These are phyloP conservation scores for Lepilemur ruficaudatus DNA, from an alignment of 2,797 vertebrate species.

Conservation along the genomic window DNA sequence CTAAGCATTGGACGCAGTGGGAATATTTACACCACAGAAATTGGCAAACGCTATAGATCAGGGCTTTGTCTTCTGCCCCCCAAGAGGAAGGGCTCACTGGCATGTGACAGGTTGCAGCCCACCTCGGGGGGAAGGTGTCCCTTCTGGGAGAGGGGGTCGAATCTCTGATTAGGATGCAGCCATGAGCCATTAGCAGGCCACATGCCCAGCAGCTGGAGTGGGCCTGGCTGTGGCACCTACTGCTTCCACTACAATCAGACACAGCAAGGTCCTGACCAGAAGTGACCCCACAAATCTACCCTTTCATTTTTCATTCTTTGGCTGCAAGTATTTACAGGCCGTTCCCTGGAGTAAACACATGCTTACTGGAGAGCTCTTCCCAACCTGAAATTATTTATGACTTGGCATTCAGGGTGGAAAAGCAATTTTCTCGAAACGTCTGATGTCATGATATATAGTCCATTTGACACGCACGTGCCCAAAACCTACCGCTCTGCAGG, in stretches of 20 bases:
- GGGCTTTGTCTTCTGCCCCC: neutral
- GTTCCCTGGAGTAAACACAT: constrained; percentile 51
- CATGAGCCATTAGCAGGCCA: neutral
- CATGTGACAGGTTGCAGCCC: neutral
- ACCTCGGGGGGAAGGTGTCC: neutral
- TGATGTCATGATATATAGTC: constrained; percentile 71
- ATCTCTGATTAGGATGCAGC: neutral
- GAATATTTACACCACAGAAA: constrained; percentile 39
- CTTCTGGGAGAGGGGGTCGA: neutral
- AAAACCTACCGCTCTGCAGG: neutral
- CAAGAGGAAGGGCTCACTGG: neutral
- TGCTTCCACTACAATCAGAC: neutral
- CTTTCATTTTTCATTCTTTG: neutral
- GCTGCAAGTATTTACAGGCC: constrained; percentile 39
- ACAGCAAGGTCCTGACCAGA: neutral
- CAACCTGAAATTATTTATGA: constrained; percentile 69
- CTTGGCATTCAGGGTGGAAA: constrained; percentile 72
- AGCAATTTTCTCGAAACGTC: constrained; percentile 77
- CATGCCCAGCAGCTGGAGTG: rapidly evolving
- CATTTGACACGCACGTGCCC: constrained; percentile 56
- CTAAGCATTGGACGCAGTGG: neutral
- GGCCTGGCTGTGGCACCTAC: neutral
- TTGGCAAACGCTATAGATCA: neutral
- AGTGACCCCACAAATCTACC: constrained; percentile 13
- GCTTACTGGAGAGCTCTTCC: constrained; percentile 54